A percentile compares a stretch with the other conserved stretches of the same genome.
phyloP scores from a whole-genome alignment of 1,140 invertebrate species.

The Hylaeus anthracinus region DNA sequence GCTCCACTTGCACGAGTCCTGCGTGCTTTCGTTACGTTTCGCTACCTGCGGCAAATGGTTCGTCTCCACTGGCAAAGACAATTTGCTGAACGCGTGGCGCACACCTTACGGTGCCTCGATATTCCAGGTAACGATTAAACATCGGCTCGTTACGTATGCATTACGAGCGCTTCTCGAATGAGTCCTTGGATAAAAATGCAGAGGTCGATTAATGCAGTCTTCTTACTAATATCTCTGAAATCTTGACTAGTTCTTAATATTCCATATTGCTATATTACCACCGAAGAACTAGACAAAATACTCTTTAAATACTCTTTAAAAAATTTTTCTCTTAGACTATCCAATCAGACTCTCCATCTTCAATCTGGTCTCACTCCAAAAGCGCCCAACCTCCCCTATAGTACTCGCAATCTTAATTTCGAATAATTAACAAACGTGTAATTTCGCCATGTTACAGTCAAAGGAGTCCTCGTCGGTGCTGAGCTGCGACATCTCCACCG shows the following conservation, averaged over 20 bases:
- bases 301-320: too few relatives aligned
- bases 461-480: slow-evolving; percentile 99
- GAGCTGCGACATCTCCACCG: slow-evolving; percentile 99
- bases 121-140: slow-evolving; percentile 91
- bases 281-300: too few relatives aligned
- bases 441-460: slow-evolving; percentile 87
- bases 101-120: slow-evolving; percentile 99
- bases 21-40: slow-evolving; percentile 98
- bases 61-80: slow-evolving; percentile 99
- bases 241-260: too few relatives aligned
- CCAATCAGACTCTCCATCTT: too few relatives aligned
- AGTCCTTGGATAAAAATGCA: too few relatives aligned
- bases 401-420: background rate
- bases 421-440: background rate
- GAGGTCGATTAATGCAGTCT: too few relatives aligned
- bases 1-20: slow-evolving; percentile 98
- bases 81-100: slow-evolving; percentile 98
- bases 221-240: too few relatives aligned
- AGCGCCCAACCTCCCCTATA: too few relatives aligned
- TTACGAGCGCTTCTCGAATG: background rate
- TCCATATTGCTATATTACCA: too few relatives aligned
- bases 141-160: background rate
- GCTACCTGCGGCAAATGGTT: slow-evolving; percentile 99
- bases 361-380: too few relatives aligned
- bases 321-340: too few relatives aligned